Base-by-base conservation (phyloP, 2,797 vertebrate genomes). In the Bufotes viridis region DNA sequence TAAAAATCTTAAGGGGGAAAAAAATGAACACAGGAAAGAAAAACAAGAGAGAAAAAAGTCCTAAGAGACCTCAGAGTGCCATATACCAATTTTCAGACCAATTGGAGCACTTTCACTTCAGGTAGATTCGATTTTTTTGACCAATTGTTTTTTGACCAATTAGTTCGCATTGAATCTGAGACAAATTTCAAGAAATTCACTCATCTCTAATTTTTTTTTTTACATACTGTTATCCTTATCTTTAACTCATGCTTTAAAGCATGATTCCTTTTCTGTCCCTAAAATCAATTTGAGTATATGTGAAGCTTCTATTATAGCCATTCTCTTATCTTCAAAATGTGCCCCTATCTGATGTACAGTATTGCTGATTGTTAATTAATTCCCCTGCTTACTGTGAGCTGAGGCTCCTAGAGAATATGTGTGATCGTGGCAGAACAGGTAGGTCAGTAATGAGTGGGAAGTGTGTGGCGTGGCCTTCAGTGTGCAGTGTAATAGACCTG, bases 391-490 rank as follows among this genome's bases (percentile, higher is more conserved):
- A 55, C 60, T 74, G 26, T 74, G 63, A 29, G 74, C 34, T 74
- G 65, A 79, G 81, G 26, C 81, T 87, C 63, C 85, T 87, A 67
- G 81, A 87, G 75, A 83, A 75, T 83, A 72, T 57, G 65, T 42
- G 65, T 80, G 85, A 84, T 89, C 61, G 53, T 89, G 88, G 85
- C 81, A 83, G 81, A 87, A 87, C 85, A 78, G 85, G 85, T 87
- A 65, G 75, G 85, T 84, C 85, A 89, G 88, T 89, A 89, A 89
- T 89, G 88, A 89, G 81, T 87, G 57, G 65, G 79, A 67, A 89
- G 85, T 34, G 75, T 65, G 79, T 78, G 57, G 81, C 29, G 75
- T 89, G 85, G 88, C 88, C 88, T 89, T 89, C 88, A 89, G 81
- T 65, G 70, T 89, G 84, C 15, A 49, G 82, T 83, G 80, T 75